Conservation (phyloP, 2,113 vertebrate genomes). For the Isurus oxyrinchus region DNA sequence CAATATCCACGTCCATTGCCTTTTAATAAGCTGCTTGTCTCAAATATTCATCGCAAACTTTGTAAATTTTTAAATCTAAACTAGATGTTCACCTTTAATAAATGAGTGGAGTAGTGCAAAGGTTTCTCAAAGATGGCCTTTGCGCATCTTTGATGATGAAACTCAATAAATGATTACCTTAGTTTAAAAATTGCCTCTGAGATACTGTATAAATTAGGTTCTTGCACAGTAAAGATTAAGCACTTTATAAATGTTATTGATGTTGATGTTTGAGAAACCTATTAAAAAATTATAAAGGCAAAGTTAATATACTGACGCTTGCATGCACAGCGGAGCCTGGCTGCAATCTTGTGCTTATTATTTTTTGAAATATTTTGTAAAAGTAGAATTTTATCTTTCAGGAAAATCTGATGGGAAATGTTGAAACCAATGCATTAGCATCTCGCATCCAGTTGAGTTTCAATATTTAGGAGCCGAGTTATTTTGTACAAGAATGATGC, state of each 20-base stretch:
- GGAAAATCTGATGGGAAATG: not conserved
- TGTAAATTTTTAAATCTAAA: not conserved
- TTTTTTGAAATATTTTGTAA: not conserved
- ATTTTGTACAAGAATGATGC: not conserved
- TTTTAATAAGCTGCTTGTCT: not conserved
- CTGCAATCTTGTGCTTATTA: not conserved
- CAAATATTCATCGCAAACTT: not conserved
- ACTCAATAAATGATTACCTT: conserved; percentile 15
- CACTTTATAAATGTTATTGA: not conserved
- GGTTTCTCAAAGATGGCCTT: not conserved
- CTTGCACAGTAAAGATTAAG: not conserved
- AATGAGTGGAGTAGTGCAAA: conserved; percentile 4
- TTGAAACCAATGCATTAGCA: not conserved
- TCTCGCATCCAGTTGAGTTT: not conserved
- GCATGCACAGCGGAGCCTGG: not conserved
- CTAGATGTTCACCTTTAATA: not conserved
- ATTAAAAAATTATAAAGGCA: not conserved
- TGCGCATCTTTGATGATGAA: not conserved
- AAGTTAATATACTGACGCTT: not conserved
- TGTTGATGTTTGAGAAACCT: not conserved
- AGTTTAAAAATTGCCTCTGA: not conserved
- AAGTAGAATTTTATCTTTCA: not conserved
- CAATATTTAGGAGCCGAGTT: not conserved
- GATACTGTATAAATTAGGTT: not conserved
- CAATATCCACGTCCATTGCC: not conserved